Evolutionary conservation across 1,140 invertebrate species (phyloP).

Genomic region (Drosophila eugracilis): DNA sequence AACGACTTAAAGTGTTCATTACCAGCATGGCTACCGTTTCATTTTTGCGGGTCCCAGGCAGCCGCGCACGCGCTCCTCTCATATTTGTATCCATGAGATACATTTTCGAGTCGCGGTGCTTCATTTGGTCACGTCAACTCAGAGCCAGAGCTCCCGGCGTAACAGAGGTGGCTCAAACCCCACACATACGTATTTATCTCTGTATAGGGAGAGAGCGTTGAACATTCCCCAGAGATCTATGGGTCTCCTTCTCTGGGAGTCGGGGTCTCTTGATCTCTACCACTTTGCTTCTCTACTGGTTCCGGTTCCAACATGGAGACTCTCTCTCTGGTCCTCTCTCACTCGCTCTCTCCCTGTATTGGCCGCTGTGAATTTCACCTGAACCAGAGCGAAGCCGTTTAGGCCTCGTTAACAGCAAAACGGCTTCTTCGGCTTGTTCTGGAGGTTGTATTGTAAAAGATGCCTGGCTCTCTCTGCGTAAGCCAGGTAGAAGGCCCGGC

Average conservation of each 20-base stretch:
- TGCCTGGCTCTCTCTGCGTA: slow-evolving; percentile 60
- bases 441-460: slow-evolving; percentile 42
- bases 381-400: slow-evolving; percentile 66
- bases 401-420: slow-evolving; percentile 81
- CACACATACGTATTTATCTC: slow-evolving; percentile 16
- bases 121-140: slow-evolving; percentile 76
- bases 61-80: slow-evolving; percentile 53
- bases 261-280: slow-evolving; percentile 5
- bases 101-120: slow-evolving; percentile 65
- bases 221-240: slow-evolving; percentile 17
- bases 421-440: slow-evolving; percentile 75
- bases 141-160: slow-evolving; percentile 60
- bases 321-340: slow-evolving; percentile 11
- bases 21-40: slow-evolving; percentile 75
- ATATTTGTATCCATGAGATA: slow-evolving; percentile 79
- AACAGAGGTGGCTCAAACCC: slow-evolving; percentile 68
- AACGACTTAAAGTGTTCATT: slow-evolving; percentile 84
- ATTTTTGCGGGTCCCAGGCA: slow-evolving; percentile 1
- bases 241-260: background rate
- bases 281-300: slow-evolving; percentile 44
- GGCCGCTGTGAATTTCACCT: slow-evolving; percentile 40
- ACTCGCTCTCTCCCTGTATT: slow-evolving; percentile 6
- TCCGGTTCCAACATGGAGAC: slow-evolving; percentile 71
- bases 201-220: slow-evolving; percentile 2
- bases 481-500: slow-evolving; percentile 81